Conservation (phyloP, 2,797 vertebrate species). For the Falco rusticolus region DNA sequence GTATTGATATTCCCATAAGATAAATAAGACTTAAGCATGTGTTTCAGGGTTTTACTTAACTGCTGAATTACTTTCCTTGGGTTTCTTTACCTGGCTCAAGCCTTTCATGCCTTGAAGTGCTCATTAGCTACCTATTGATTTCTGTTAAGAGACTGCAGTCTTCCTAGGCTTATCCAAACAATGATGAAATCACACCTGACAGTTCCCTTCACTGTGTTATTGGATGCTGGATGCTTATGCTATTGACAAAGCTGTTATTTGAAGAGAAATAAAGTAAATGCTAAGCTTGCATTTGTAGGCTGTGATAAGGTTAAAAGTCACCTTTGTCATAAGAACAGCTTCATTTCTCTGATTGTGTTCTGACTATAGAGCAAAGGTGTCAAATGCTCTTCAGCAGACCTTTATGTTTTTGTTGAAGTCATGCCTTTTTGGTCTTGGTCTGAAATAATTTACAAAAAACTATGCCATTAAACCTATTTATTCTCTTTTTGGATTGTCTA, state of each 20-base stretch:
- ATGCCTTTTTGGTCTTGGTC: not conserved
- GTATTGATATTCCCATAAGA: not conserved
- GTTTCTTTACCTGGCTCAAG: not conserved
- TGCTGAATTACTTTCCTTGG: not conserved
- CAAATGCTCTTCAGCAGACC: not conserved
- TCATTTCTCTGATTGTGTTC: not conserved
- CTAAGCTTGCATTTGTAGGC: not conserved
- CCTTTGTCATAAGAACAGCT: not conserved
- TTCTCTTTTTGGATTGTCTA: not conserved
- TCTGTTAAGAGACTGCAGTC: not conserved
- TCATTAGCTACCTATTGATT: not conserved
- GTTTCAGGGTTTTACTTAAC: not conserved
- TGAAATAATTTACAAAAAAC: not conserved
- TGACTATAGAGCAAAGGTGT: not conserved
- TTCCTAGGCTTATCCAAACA: not conserved
- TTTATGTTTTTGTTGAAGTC: not conserved
- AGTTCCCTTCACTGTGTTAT: not conserved
- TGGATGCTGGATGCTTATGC: not conserved
- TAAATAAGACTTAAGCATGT: not conserved
- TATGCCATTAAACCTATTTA: not conserved
- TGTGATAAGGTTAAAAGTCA: not conserved
- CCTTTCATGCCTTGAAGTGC: not conserved
- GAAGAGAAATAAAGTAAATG: not conserved
- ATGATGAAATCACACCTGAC: constrained; percentile 1
- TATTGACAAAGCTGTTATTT: not conserved